Evolutionary conservation across 2,888 invertebrate genomes (phyloP).

Genomic region (Agonopterix heracliana): DNA sequence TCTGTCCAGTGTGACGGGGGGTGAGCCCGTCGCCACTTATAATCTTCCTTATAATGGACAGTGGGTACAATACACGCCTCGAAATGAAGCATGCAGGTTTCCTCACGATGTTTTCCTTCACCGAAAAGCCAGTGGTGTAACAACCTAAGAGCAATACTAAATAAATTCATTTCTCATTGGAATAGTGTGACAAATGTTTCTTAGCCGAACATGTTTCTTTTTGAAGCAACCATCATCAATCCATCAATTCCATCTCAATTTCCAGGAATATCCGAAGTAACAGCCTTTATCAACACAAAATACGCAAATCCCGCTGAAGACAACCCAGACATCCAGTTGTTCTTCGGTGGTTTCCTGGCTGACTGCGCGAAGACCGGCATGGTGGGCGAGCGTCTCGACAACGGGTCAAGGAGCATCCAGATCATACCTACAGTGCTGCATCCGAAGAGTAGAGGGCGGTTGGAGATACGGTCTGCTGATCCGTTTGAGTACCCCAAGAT

Average conservation of each 20-base stretch:
- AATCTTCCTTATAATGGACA: no score
- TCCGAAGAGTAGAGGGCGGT: constrained; percentile 89
- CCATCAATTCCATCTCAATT: not conserved
- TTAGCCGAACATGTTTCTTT: no score
- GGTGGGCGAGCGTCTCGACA: constrained; percentile 85
- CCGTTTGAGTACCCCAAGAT: constrained; percentile 90
- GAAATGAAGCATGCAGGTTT: no score
- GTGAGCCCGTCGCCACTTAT: no score
- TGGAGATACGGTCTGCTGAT: constrained; percentile 84
- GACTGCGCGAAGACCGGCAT: constrained; percentile 91
- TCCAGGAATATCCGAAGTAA: constrained; percentile 87
- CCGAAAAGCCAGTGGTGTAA: no score
- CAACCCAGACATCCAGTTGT: constrained; percentile 90
- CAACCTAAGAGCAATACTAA: no score
- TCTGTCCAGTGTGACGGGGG: no score
- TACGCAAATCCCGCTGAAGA: constrained; percentile 84
- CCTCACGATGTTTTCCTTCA: no score
- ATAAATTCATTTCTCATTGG: no score
- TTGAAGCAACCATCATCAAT: no score
- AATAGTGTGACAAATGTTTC: no score
- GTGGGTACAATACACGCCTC: no score
- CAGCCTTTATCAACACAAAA: constrained; percentile 88
- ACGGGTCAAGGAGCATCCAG: constrained; percentile 80
- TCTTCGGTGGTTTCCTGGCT: constrained; percentile 91
- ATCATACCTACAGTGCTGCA: constrained; percentile 89